These are phyloP conservation scores for Pluvianellus socialis DNA, from an alignment of 2,113 vertebrate species.

Conservation along the genomic window DNA sequence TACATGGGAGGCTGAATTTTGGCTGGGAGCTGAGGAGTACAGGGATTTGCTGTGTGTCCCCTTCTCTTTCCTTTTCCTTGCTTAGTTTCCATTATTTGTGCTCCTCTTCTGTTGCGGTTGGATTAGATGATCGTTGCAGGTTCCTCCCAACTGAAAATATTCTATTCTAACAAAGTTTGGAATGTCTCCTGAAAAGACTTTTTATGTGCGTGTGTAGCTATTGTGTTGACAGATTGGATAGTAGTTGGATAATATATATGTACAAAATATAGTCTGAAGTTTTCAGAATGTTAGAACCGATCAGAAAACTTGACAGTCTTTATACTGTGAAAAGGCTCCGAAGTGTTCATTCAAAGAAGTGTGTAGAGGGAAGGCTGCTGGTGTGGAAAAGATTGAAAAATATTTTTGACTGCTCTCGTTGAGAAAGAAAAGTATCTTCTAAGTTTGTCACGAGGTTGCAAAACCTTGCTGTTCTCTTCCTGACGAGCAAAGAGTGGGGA, in stretches of 20 bases:
- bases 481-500: rapidly evolving
- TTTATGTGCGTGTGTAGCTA: not conserved
- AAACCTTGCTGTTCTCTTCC: not conserved
- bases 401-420: not conserved
- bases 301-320: not conserved
- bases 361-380: not conserved
- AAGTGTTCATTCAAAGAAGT: not conserved
- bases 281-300: not conserved
- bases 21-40: not conserved
- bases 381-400: not conserved
- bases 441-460: not conserved
- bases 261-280: not conserved
- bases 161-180: not conserved
- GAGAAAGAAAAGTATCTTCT: not conserved
- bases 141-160: not conserved
- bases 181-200: not conserved
- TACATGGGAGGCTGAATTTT: not conserved
- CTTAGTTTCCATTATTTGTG: not conserved
- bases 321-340: not conserved
- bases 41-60: constrained; percentile 23
- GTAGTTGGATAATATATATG: not conserved
- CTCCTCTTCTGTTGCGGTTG: not conserved
- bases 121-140: not conserved
- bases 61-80: not conserved
- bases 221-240: not conserved